Conservation (phyloP, 2,113 vertebrate genomes). For the Microcebus murinus region DNA sequence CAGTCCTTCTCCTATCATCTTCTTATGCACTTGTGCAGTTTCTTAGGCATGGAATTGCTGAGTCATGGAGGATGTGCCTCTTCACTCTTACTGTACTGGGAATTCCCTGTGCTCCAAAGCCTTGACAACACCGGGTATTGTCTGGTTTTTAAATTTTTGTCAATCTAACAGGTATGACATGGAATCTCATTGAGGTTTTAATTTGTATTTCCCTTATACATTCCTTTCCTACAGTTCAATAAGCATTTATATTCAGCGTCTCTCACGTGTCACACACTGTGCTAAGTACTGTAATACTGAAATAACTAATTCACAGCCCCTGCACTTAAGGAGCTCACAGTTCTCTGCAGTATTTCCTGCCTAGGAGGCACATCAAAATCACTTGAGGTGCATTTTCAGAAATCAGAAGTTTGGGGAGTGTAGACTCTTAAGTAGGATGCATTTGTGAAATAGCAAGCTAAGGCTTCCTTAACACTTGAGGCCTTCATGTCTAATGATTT, state of each 20-base stretch:
- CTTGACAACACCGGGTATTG: not conserved
- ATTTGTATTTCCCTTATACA: not conserved
- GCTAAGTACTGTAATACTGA: not conserved
- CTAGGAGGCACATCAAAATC: not conserved
- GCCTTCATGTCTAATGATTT: not conserved
- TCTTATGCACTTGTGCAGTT: not conserved
- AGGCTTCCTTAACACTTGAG: not conserved
- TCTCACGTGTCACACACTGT: not conserved
- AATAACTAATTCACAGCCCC: not conserved
- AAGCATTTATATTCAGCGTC: not conserved
- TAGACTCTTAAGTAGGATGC: not conserved
- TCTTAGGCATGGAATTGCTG: not conserved
- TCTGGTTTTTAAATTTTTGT: not conserved
- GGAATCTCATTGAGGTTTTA: not conserved
- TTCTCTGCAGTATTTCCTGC: not conserved
- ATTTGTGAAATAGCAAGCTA: not conserved
- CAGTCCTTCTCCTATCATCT: not conserved
- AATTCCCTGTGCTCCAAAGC: not conserved
- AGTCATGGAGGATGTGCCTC: not conserved
- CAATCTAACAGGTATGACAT: not conserved
- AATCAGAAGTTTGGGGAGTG: not conserved
- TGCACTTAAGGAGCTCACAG: not conserved
- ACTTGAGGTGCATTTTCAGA: not conserved
- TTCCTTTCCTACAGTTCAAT: not conserved
- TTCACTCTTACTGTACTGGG: not conserved